Evolutionary conservation across 2,888 invertebrate species (phyloP).

Genomic region (Nowickia ferox): DNA sequence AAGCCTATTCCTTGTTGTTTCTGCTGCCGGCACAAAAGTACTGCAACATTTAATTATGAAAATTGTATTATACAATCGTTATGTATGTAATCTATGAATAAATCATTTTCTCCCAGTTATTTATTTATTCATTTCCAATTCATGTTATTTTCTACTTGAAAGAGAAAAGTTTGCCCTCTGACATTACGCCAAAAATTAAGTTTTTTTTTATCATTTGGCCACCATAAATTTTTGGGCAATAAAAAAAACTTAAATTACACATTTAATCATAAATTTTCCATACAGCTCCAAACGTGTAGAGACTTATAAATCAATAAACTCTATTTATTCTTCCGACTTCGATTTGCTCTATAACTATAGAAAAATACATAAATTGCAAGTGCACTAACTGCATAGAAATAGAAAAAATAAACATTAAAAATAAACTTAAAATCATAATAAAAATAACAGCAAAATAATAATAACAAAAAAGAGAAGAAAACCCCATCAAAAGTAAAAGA

Average conservation of each 20-base stretch:
- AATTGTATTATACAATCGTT: not conserved
- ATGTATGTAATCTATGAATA: slow-evolving; percentile 1
- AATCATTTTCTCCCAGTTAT: slow-evolving; percentile 9
- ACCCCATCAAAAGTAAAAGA: slow-evolving; percentile 33
- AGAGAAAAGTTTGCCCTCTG: slow-evolving; percentile 65
- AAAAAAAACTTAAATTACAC: slow-evolving; percentile 48
- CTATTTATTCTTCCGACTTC: slow-evolving; percentile 3
- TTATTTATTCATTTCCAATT: slow-evolving; percentile 36
- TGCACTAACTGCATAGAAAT: not conserved
- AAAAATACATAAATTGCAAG: slow-evolving; percentile 37
- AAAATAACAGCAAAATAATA: slow-evolving; percentile 33
- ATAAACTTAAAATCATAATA: slow-evolving; percentile 39
- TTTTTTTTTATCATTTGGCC: slow-evolving; percentile 55
- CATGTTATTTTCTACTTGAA: slow-evolving; percentile 4
- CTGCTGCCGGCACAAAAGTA: slow-evolving; percentile 53
- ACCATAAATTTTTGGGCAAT: slow-evolving; percentile 63
- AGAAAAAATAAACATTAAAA: slow-evolving; percentile 12
- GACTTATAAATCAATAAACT: slow-evolving; percentile 65
- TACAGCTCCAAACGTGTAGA: slow-evolving; percentile 21
- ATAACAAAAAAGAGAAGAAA: slow-evolving; percentile 38
- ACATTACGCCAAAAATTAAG: slow-evolving; percentile 50
- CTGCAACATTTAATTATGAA: slow-evolving; percentile 59
- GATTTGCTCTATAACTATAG: slow-evolving; percentile 9
- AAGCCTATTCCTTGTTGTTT: slow-evolving; percentile 5
- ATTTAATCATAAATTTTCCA: slow-evolving; percentile 17